Base-by-base conservation (phyloP, 2,888 invertebrate species). In the Theretra japonica region DNA sequence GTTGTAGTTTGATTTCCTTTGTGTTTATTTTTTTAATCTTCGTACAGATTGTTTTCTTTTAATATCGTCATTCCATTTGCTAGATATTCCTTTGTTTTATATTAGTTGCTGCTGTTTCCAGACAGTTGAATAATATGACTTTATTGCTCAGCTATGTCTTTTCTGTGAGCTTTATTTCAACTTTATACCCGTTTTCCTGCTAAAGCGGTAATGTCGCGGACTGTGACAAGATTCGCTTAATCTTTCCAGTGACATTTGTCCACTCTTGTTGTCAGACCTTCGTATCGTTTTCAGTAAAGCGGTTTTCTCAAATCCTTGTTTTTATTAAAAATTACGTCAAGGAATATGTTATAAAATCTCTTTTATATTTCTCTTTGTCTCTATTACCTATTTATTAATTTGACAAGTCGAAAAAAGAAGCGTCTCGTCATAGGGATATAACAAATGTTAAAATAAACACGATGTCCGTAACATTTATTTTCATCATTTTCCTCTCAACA, bases 11-110 rank as follows among this genome's bases (percentile, higher is more conserved):
- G 11, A 56, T 69, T 23, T 48, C 23, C 4, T 21, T 48, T 41
- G 0, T 65, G 48, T 65, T 65, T 65, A 53, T 15, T 65, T 41
- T n/a, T 65, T 65, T 48, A 41, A 65, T 48, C 23, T 8, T 65
- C 6, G 65, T 48, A 41, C 17, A 1, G 23, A 41, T 48, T 48
- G 23, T 41, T 41, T 65, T 65, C 6, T 48, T 21, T 65, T 23
- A 65, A 65, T 65, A 65, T 48, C 23, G 17, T 7, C 65, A 15
- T 65, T 48, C 23, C 21, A 6, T 65, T 41, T 62, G 28, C n/a
- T n/a, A 53, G 19, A 53, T 53, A 53, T 53, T 53, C 19, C 0
- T 53, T 53, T 17, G 19, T 5, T n/a, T 53, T 17, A 15, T 53
- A 17, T 53, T n/a, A 53, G n/a, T n/a, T 53, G n/a, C 17, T 53